Conservation (phyloP, 2,113 vertebrate species). For the Picathartes gymnocephalus region DNA sequence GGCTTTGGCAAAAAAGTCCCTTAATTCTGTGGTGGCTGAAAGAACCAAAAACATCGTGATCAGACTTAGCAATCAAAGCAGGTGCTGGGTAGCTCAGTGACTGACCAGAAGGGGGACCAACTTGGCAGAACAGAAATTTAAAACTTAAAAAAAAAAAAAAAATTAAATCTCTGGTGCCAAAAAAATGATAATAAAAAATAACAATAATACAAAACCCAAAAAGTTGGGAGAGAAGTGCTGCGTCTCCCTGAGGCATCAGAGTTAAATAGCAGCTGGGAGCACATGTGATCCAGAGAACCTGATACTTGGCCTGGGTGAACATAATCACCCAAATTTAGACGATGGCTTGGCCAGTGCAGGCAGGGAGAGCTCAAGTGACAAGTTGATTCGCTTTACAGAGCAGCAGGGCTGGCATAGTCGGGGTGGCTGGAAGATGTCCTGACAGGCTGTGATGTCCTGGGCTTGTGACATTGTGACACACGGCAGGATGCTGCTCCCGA, state of each 20-base stretch:
- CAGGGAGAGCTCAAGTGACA: slow-evolving; percentile 67
- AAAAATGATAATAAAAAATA: background rate
- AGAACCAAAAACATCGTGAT: slow-evolving; percentile 93
- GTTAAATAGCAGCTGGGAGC: slow-evolving; percentile 68
- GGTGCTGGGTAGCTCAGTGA: background rate
- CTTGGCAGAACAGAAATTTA: background rate
- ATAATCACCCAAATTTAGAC: slow-evolving; percentile 85
- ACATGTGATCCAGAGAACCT: slow-evolving; percentile 83
- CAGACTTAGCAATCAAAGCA: slow-evolving; percentile 5
- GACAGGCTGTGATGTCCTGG: background rate
- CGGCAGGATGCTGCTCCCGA: background rate
- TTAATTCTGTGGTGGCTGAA: slow-evolving; percentile 90
- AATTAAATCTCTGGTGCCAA: background rate
- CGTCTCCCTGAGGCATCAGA: background rate
- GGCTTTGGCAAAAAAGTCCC: slow-evolving; percentile 90
- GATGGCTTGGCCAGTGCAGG: slow-evolving; percentile 55
- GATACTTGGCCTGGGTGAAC: slow-evolving; percentile 74
- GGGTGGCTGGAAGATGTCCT: background rate
- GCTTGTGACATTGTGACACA: background rate
- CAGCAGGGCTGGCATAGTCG: background rate
- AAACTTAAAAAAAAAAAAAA: background rate
- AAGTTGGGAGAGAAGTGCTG: background rate
- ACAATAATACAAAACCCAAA: background rate
- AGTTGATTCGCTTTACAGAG: slow-evolving; percentile 1
- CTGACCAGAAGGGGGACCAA: background rate